phyloP scores from a whole-genome alignment of 1,140 invertebrate genomes.

The Pseudomyrmex dendroicus region DNA sequence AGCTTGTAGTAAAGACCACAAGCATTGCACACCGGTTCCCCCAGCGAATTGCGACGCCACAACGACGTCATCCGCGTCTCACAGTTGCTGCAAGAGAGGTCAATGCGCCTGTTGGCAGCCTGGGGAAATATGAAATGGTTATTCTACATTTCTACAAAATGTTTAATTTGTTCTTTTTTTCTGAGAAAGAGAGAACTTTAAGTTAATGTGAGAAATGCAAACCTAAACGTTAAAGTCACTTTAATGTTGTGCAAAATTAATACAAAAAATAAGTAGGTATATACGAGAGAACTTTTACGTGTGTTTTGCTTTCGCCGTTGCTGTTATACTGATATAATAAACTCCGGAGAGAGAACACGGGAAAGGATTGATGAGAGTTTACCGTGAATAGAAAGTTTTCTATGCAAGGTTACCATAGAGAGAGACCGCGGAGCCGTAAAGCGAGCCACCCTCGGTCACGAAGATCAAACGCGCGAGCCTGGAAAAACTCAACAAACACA shows the following conservation, averaged over 20 bases:
- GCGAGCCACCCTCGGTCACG: slow-evolving; percentile 70
- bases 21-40: slow-evolving; percentile 96
- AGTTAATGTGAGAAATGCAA: too few species aligned
- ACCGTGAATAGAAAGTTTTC: slow-evolving; percentile 54
- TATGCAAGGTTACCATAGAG: slow-evolving; percentile 55
- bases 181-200: too few species aligned
- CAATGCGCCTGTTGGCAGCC: slow-evolving; percentile 90
- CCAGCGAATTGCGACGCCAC: slow-evolving; percentile 94
- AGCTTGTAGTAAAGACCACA: slow-evolving; percentile 96
- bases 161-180: too few species aligned
- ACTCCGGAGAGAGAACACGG: neutral
- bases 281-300: neutral
- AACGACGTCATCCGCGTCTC: slow-evolving; percentile 92
- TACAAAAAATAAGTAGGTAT: neutral
- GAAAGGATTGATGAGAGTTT: slow-evolving; percentile 29
- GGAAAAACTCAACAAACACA: slow-evolving; percentile 69
- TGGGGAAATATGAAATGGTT: slow-evolving; percentile 70
- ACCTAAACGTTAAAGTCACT: too few species aligned
- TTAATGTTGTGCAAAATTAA: too few species aligned
- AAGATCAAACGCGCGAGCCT: slow-evolving; percentile 71
- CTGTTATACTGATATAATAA: neutral
- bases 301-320: neutral
- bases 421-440: slow-evolving; percentile 63
- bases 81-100: slow-evolving; percentile 96
- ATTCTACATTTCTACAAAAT: neutral